Evolutionary conservation across 2,113 vertebrate genomes (phyloP), one percentile per base, ranked within the genome.

Genomic region (Dolichallabes microphthalmus): DNA sequence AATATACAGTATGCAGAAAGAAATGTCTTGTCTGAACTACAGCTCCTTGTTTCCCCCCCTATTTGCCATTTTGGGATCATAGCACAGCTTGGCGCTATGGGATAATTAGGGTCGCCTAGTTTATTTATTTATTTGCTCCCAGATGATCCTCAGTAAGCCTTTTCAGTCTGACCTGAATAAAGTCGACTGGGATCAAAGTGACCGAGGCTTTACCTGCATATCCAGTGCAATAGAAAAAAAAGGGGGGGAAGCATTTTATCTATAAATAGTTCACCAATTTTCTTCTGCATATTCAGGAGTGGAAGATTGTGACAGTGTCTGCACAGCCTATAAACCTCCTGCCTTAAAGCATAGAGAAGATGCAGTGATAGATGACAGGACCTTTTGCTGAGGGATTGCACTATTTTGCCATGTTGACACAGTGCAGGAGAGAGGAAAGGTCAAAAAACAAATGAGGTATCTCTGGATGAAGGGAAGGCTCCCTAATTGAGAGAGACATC

Each of bases 181-280:
- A 86, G 75, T 86, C 82, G 58, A 30, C 85, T 86, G 57, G 57
- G 82, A 88, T 85, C 85, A 89, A 82, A 89, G 83, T 76, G 82
- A 58, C 85, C 78, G 82, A 50, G 82, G 68, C 69, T 84, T 84
- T 87, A 87, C 82, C 86, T 86, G 80, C 74, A 78, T 45, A 87
- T 88, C 79, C 89, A 69, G 69, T 52, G 82, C 58, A 88, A 86
- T 50, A 66, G 85, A 78, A 82, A 69, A 30, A 84, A 45, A 45
- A 39, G 5, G 39, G n/a, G 73, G 64, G 75, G 25, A 45, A 82
- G 39, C 39, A 60, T 89, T 89, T 85, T 82, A 87, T 90, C 90
- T 90, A 87, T 89, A 87, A 88, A 90, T 89, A 90, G 88, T 84
- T 53, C 58, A 78, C 73, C 87, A 88, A 86, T 89, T 89, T 89